Conservation (phyloP, 2,113 vertebrate species). For the Poeciliopsis retropinna region DNA sequence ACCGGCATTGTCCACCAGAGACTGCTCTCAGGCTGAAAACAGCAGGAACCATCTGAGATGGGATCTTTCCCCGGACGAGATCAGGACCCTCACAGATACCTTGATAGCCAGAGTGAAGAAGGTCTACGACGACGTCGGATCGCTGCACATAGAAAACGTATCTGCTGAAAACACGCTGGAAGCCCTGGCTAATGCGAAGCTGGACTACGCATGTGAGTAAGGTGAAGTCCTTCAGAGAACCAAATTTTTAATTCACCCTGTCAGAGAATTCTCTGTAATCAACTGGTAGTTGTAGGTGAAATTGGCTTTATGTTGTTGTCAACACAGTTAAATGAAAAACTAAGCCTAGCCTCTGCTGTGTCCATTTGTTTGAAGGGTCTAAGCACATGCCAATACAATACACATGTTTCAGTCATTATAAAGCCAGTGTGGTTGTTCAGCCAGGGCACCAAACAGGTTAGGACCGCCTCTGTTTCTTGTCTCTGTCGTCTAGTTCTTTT, state of each 20-base stretch:
- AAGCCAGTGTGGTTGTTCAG: not conserved
- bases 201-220: constrained; percentile 87
- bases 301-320: not conserved
- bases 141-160: constrained; percentile 81
- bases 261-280: not conserved
- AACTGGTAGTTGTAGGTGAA: not conserved
- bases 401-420: not conserved
- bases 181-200: constrained; percentile 84
- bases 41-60: constrained; percentile 82
- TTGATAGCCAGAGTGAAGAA: constrained; percentile 85
- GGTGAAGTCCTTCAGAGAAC: not conserved
- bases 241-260: not conserved
- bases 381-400: not conserved
- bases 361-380: not conserved
- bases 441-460: no score
- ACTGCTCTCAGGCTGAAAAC: constrained; percentile 63
- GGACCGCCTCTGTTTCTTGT: no score
- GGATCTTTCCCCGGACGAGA: constrained; percentile 89
- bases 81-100: constrained; percentile 81
- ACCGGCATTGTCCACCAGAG: constrained; percentile 53
- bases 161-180: constrained; percentile 88
- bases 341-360: not conserved
- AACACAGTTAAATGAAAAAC: not conserved
- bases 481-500: no score
- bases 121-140: constrained; percentile 85